Percentiles rank a stretch among this genome's conserved stretches.
Conservation (phyloP, 1,140 invertebrate genomes). For the Amphibalanus amphitrite region DNA sequence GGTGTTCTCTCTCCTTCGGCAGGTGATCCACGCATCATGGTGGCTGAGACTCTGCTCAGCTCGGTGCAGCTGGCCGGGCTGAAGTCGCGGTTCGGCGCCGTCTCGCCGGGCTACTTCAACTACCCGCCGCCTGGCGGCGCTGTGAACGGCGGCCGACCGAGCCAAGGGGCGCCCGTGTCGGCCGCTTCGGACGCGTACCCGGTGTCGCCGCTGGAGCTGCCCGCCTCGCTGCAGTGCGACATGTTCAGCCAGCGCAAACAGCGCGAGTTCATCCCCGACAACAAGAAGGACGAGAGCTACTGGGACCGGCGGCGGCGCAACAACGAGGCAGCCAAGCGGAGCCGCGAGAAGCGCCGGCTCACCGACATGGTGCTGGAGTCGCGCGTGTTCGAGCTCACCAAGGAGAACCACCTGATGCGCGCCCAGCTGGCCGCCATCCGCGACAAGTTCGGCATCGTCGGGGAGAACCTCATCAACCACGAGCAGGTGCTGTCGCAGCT, state of each 20-base stretch:
- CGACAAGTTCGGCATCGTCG: constrained; percentile 80
- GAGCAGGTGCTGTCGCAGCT: constrained; percentile 69
- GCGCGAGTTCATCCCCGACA: constrained; percentile 89
- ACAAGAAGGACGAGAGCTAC: constrained; percentile 91
- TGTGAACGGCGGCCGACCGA: no score
- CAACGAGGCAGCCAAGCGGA: constrained; percentile 88
- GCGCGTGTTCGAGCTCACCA: constrained; percentile 77
- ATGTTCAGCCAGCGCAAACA: constrained; percentile 73
- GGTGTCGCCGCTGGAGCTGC: constrained; percentile 13
- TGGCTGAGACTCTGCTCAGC: not conserved
- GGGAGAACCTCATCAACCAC: constrained; percentile 62
- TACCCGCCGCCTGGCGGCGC: not conserved
- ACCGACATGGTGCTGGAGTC: constrained; percentile 95
- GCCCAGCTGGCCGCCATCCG: constrained; percentile 81
- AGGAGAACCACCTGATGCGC: constrained; percentile 83
- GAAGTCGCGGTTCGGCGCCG: not conserved
- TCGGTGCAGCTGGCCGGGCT: not conserved
- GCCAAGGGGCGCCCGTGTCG: not conserved
- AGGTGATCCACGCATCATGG: not conserved
- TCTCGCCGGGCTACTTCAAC: not conserved
- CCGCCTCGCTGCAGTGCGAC: constrained; percentile 39
- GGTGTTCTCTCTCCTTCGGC: not conserved
- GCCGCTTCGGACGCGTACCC: constrained; percentile 15
- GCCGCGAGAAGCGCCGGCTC: constrained; percentile 81
- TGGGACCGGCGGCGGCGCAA: constrained; percentile 88